Evolutionary conservation across 1,140 invertebrate genomes (phyloP).

Genomic region (Drosophila nasuta): DNA sequence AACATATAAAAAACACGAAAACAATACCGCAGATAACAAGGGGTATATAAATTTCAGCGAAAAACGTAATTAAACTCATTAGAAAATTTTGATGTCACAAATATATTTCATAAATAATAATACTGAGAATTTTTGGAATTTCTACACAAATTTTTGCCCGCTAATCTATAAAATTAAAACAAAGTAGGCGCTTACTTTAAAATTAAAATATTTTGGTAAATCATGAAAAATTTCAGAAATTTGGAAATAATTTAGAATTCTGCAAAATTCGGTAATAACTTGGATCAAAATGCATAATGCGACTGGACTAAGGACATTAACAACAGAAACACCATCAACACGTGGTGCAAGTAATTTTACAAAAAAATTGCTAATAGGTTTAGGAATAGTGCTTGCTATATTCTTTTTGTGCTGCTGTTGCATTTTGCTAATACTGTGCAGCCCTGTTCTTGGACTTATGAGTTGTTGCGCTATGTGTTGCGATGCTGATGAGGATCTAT

Average conservation of each 20-base stretch:
- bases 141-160: too few relatives aligned
- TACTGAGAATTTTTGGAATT: not conserved
- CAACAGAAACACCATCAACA: not conserved
- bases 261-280: too few relatives aligned
- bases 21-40: not conserved
- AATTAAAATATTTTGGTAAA: not conserved
- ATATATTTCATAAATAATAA: not conserved
- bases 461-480: not conserved
- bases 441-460: slow-evolving; percentile 3
- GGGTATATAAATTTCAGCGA: not conserved
- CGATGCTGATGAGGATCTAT: not conserved
- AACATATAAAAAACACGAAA: not conserved
- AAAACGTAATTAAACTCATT: not conserved
- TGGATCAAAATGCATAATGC: not conserved
- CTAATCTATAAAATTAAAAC: not conserved
- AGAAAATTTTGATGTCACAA: not conserved
- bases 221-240: too few relatives aligned
- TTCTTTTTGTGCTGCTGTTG: slow-evolving; percentile 6
- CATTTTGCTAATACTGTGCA: slow-evolving; percentile 14
- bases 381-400: not conserved
- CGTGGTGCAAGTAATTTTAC: not conserved
- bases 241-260: too few relatives aligned
- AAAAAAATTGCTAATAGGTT: not conserved
- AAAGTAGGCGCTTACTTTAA: not conserved
- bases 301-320: not conserved